These are phyloP conservation scores for Casuarius casuarius DNA, from an alignment of 2,113 vertebrate species.

Conservation along the genomic window DNA sequence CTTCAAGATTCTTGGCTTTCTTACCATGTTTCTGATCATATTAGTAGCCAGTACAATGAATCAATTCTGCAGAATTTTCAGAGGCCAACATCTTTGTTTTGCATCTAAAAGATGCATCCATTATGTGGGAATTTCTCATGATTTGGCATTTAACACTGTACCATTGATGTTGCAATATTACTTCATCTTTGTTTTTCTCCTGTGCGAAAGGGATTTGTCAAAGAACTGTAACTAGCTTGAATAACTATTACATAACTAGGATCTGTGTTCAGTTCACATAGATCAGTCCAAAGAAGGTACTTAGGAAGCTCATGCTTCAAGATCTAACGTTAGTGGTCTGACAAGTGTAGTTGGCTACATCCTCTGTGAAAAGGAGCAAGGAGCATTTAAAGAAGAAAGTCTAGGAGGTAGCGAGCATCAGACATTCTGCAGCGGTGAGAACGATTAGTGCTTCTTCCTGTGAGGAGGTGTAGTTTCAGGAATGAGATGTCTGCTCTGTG, in stretches of 20 bases:
- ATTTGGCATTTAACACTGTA: neutral
- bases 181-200: neutral
- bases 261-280: accelerated
- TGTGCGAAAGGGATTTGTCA: neutral
- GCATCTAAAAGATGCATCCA: neutral
- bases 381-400: neutral
- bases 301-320: neutral
- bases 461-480: slow-evolving; percentile 45
- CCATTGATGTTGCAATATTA: neutral
- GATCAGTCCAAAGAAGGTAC: neutral
- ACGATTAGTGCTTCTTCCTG: neutral
- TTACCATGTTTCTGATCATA: neutral
- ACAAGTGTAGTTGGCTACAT: neutral
- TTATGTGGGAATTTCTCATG: neutral
- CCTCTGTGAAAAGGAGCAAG: neutral
- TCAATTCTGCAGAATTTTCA: neutral
- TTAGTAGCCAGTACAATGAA: neutral
- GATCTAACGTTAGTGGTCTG: neutral
- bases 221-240: neutral
- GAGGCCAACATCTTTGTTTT: neutral
- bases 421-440: neutral
- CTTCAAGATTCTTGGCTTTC: neutral
- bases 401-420: neutral
- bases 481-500: slow-evolving; percentile 30
- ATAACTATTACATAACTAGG: neutral